phyloP scores from a whole-genome alignment of 2,888 invertebrate genomes.

The Aphodius sticticus region DNA sequence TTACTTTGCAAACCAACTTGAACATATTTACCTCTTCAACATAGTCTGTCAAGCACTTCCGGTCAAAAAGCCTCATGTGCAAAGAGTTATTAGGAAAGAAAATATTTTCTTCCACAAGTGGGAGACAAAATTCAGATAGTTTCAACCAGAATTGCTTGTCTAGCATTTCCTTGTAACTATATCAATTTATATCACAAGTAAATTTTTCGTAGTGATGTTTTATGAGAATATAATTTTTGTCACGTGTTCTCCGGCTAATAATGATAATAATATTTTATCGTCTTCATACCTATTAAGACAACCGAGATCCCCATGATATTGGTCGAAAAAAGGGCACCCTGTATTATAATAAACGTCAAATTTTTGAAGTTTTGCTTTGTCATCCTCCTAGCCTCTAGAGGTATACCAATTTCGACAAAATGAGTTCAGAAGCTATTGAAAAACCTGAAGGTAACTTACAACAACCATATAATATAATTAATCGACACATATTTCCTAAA shows the following conservation, averaged over 20 bases:
- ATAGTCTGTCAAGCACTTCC: too few species aligned
- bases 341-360: background rate
- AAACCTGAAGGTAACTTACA: background rate
- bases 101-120: too few species aligned
- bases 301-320: background rate
- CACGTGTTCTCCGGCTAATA: background rate
- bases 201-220: too few species aligned
- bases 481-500: background rate
- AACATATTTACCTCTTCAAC: too few species aligned
- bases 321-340: background rate
- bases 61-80: too few species aligned
- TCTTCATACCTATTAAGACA: background rate
- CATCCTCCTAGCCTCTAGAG: background rate
- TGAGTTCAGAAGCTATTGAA: background rate
- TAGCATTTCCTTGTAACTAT: too few species aligned
- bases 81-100: too few species aligned
- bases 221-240: too few species aligned
- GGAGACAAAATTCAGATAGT: too few species aligned
- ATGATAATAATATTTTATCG: background rate
- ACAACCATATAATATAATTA: background rate
- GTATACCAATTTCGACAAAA: background rate
- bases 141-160: too few species aligned
- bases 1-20: too few species aligned
- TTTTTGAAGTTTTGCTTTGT: slow-evolving; percentile 4
- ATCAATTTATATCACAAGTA: too few species aligned